A percentile compares a stretch with the other conserved stretches of the same genome.
Evolutionary conservation across 2,888 invertebrate species (phyloP).

Genomic region (Punctoribates punctum): DNA sequence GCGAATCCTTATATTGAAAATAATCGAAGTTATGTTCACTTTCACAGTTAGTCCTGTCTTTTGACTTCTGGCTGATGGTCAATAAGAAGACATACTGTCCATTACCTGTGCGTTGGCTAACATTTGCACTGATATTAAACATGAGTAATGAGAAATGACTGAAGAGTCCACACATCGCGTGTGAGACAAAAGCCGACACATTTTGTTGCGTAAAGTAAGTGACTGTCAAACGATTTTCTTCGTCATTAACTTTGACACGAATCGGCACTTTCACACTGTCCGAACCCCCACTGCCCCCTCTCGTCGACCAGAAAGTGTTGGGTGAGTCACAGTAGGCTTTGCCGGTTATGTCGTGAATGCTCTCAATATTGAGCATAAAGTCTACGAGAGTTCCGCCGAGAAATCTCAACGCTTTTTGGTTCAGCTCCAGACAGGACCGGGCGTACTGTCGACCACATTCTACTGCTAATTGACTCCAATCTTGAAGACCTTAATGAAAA

Average conservation of each 20-base stretch:
- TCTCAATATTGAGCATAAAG: constrained; percentile 80
- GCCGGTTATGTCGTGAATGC: constrained; percentile 75
- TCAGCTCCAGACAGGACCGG: constrained; percentile 53
- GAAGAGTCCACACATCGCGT: constrained; percentile 37
- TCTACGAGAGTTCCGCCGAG: constrained; percentile 79
- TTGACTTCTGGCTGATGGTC: not conserved
- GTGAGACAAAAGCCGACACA: constrained; percentile 32
- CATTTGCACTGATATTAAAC: constrained; percentile 29
- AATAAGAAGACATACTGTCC: constrained; percentile 36
- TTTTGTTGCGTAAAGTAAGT: constrained; percentile 37
- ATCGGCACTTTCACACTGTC: constrained; percentile 35
- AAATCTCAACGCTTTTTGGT: constrained; percentile 74
- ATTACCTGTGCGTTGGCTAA: constrained; percentile 26
- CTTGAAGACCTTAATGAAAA: not conserved
- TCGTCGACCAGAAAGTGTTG: constrained; percentile 31
- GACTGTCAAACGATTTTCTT: constrained; percentile 33
- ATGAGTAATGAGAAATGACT: constrained; percentile 30
- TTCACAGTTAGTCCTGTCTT: not conserved
- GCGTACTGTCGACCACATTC: constrained; percentile 44
- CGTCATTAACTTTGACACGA: constrained; percentile 35
- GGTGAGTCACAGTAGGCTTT: constrained; percentile 28
- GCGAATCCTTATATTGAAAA: constrained; percentile 42
- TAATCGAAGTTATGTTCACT: not conserved
- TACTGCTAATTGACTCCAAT: constrained; percentile 38
- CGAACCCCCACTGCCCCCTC: not conserved